These are phyloP conservation scores for Mizuhopecten yessoensis DNA, from an alignment of 1,140 invertebrate genomes.

Conservation along the genomic window DNA sequence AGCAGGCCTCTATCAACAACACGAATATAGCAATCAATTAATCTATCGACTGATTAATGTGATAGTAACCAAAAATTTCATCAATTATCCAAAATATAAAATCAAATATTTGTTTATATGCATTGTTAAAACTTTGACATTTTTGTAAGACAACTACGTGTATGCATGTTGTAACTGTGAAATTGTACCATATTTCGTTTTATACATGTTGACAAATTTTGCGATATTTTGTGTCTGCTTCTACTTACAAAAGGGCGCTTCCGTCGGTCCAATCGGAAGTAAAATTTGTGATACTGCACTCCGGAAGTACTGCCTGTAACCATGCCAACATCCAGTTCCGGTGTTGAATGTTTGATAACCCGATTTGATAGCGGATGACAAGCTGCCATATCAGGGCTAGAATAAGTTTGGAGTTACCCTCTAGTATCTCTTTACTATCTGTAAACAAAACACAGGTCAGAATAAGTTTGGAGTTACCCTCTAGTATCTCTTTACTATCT, in stretches of 20 bases:
- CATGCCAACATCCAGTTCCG: slow-evolving; percentile 36
- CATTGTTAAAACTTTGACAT: too few species aligned
- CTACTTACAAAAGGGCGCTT: not conserved
- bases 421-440: slow-evolving; percentile 80
- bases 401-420: not conserved
- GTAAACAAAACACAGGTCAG: slow-evolving; percentile 84
- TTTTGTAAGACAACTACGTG: too few species aligned
- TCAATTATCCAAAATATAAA: too few species aligned
- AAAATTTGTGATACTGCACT: not conserved
- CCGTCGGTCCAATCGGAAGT: not conserved
- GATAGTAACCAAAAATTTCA: too few species aligned
- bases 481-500: slow-evolving; percentile 79
- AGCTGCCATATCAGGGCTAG: slow-evolving; percentile 8
- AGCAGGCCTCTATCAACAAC: slow-evolving; percentile 88
- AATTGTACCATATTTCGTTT: too few species aligned
- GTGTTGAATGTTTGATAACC: not conserved
- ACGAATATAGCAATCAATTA: too few species aligned
- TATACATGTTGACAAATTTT: too few species aligned
- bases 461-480: not conserved
- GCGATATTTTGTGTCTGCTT: too few species aligned
- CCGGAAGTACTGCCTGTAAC: not conserved
- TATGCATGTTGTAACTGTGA: too few species aligned
- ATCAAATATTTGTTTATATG: too few species aligned
- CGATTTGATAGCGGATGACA: not conserved
- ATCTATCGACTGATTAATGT: too few species aligned